phyloP scores from a whole-genome alignment of 2,888 invertebrate species.

The Eupithecia abbreviata region DNA sequence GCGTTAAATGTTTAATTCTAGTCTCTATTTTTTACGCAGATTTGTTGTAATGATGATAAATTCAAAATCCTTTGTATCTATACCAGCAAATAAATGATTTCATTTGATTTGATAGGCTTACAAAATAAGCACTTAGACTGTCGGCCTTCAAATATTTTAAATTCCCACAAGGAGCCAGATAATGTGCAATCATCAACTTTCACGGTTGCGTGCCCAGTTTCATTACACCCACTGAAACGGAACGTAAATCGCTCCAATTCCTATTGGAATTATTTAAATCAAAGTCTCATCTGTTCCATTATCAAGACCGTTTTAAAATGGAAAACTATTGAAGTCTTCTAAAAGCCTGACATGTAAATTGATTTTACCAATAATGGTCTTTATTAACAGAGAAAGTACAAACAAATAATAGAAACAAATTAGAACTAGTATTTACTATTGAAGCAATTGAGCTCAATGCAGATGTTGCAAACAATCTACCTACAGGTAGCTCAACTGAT shows the following conservation, averaged over 20 bases:
- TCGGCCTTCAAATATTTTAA: background rate
- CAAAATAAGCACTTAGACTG: too few species aligned
- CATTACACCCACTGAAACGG: constrained; percentile 15
- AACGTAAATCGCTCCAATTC: constrained; percentile 18
- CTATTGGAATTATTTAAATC: constrained; percentile 19
- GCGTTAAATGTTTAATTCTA: background rate
- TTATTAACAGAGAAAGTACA: too few species aligned
- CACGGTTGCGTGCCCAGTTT: constrained; percentile 19
- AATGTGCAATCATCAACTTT: constrained; percentile 10
- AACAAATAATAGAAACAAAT: too few species aligned
- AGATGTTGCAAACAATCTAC: too few species aligned
- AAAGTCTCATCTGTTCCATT: constrained; percentile 13
- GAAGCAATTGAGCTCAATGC: too few species aligned
- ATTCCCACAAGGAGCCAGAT: background rate
- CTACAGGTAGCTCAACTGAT: too few species aligned
- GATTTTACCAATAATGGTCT: too few species aligned
- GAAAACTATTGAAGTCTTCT: background rate
- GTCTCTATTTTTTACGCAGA: background rate
- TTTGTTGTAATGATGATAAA: background rate
- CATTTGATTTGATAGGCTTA: too few species aligned
- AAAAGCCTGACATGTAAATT: too few species aligned
- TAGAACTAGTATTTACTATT: too few species aligned
- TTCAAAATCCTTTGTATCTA: too few species aligned
- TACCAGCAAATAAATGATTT: too few species aligned
- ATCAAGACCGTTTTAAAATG: background rate